Conservation (phyloP, 1,140 invertebrate species). For the Lycorma delicatula region DNA sequence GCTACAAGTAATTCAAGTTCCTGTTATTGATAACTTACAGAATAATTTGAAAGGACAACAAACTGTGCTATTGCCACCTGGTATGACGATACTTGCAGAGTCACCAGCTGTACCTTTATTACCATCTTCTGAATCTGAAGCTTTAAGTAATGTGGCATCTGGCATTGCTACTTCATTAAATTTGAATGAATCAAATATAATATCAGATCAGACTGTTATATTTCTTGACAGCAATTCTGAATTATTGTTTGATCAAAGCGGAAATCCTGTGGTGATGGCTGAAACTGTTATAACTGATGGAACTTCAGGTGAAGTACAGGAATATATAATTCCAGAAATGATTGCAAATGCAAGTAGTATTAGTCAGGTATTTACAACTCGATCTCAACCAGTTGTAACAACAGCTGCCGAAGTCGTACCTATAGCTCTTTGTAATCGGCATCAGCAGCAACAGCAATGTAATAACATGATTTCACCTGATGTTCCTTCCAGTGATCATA, state of each 20-base stretch:
- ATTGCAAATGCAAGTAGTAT: slow-evolving; percentile 8
- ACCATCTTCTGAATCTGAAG: slow-evolving; percentile 24
- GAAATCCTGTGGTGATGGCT: slow-evolving; percentile 15
- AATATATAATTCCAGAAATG: slow-evolving; percentile 29
- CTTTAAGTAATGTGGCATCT: slow-evolving; percentile 20
- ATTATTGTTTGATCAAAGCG: slow-evolving; percentile 21
- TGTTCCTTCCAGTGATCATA: too few relatives aligned
- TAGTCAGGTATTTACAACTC: not conserved
- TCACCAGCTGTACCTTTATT: slow-evolving; percentile 14
- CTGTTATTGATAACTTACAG: slow-evolving; percentile 11
- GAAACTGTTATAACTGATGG: not conserved
- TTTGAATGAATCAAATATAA: slow-evolving; percentile 14
- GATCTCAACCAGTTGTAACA: too few relatives aligned
- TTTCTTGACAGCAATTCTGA: slow-evolving; percentile 25
- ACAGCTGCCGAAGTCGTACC: too few relatives aligned
- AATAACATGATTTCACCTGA: too few relatives aligned
- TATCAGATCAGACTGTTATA: slow-evolving; percentile 24
- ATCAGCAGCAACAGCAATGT: too few relatives aligned
- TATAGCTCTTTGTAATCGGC: too few relatives aligned
- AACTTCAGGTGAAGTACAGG: slow-evolving; percentile 15
- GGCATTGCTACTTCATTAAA: slow-evolving; percentile 23
- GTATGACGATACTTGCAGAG: slow-evolving; percentile 22
- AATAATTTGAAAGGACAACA: slow-evolving; percentile 10
- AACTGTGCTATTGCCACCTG: slow-evolving; percentile 18
- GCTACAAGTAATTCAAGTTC: slow-evolving; percentile 23